Evolutionary conservation across 2,888 invertebrate species (phyloP).

Genomic region (Drosophila paramelanica): DNA sequence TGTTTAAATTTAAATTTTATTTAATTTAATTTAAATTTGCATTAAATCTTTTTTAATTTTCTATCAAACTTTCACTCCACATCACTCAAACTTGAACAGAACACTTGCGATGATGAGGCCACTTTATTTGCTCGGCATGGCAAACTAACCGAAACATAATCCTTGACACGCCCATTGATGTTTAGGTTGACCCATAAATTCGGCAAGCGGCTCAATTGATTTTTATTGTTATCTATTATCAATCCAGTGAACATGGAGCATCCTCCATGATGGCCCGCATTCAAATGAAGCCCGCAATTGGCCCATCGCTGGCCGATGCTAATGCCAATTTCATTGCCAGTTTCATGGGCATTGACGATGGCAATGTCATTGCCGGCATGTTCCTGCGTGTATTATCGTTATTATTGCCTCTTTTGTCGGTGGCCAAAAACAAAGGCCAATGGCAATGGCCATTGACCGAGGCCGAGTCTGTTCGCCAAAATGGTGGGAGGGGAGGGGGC

Average conservation of each 20-base stretch:
- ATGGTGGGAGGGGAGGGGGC: background rate
- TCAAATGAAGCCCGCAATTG: slow-evolving; percentile 21
- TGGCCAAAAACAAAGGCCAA: slow-evolving; percentile 40
- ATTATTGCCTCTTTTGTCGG: slow-evolving; percentile 29
- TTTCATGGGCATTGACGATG: slow-evolving; percentile 16
- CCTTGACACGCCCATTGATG: slow-evolving; percentile 26
- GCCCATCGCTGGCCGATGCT: slow-evolving; percentile 20
- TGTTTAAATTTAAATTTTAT: too few species aligned
- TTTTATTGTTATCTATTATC: slow-evolving; percentile 39
- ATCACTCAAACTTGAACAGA: slow-evolving; percentile 1
- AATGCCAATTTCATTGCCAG: slow-evolving; percentile 31
- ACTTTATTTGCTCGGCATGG: slow-evolving; percentile 23
- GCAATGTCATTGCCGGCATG: slow-evolving; percentile 15
- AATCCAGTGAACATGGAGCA: slow-evolving; percentile 20
- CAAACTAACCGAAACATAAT: slow-evolving; percentile 21
- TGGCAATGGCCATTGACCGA: slow-evolving; percentile 10
- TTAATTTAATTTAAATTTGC: background rate
- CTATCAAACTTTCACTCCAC: too few species aligned
- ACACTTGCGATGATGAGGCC: background rate
- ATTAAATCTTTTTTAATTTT: background rate
- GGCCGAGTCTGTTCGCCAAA: slow-evolving; percentile 1
- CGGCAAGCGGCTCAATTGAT: slow-evolving; percentile 12
- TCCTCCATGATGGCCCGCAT: slow-evolving; percentile 47
- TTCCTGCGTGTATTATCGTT: slow-evolving; percentile 27
- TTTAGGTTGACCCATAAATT: slow-evolving; percentile 16